Percentiles rank a stretch among this genome's conserved stretches.
These are phyloP conservation scores for Protosalanx chinensis DNA, from an alignment of 2,797 vertebrate species.

Conservation along the genomic window DNA sequence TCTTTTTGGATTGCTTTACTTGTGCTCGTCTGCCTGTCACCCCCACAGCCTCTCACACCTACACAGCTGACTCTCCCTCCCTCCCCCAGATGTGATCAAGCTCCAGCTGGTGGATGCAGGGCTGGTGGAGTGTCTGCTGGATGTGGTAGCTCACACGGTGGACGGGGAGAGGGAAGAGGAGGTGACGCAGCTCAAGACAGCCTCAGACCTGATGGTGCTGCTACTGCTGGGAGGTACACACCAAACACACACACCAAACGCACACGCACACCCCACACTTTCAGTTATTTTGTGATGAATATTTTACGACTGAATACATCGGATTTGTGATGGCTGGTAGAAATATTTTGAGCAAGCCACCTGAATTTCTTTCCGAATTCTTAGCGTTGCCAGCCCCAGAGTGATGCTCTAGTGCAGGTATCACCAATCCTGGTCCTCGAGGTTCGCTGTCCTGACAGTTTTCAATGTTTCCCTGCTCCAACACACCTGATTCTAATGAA, in stretches of 20 bases:
- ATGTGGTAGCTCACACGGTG: conserved; percentile 91
- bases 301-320: no score
- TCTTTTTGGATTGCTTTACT: background rate
- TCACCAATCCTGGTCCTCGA: no score
- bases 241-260: background rate
- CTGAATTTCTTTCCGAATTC: no score
- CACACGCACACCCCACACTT: background rate
- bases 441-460: no score
- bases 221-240: conserved; percentile 88
- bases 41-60: background rate
- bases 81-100: conserved; percentile 87
- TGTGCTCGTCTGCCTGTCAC: background rate
- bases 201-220: conserved; percentile 97
- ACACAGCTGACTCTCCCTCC: background rate
- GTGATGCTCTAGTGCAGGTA: background rate
- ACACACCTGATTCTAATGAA: no score
- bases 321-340: background rate
- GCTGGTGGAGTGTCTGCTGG: conserved; percentile 92
- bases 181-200: conserved; percentile 90
- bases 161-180: conserved; percentile 93
- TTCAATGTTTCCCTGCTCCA: no score
- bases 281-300: background rate
- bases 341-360: no score
- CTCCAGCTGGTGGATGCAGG: conserved; percentile 96
- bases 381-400: background rate